phyloP scores from a whole-genome alignment of 2,888 invertebrate species.

The Caenorhabditis auriculariae region DNA sequence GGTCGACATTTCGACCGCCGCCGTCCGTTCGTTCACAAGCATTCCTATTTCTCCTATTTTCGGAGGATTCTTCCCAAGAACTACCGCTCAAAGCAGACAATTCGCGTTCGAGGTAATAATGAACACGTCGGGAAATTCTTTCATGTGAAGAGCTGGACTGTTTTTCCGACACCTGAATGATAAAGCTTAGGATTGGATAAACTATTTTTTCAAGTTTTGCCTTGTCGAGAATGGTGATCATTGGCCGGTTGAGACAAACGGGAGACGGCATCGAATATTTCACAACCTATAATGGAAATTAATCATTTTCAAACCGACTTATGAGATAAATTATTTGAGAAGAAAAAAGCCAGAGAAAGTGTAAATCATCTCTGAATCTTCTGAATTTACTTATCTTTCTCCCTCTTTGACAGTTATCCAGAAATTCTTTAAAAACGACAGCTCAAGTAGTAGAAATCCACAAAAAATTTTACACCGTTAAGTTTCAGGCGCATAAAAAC shows the following conservation, averaged over 20 bases:
- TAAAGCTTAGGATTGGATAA: too few relatives aligned
- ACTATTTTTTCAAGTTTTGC: constrained; percentile 23
- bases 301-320: not conserved
- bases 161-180: constrained; percentile 43
- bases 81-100: constrained; percentile 25
- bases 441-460: too few relatives aligned
- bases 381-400: too few relatives aligned
- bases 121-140: constrained; percentile 31
- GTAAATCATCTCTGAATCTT: too few relatives aligned
- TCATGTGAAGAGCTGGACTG: constrained; percentile 29
- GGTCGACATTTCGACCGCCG: constrained; percentile 32
- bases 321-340: not conserved
- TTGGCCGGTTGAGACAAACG: constrained; percentile 62
- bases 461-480: too few relatives aligned
- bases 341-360: too few relatives aligned
- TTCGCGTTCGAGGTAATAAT: constrained; percentile 41
- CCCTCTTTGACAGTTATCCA: too few relatives aligned
- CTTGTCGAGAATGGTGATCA: constrained; percentile 62
- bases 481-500: too few relatives aligned
- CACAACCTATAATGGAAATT: constrained; percentile 29
- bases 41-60: constrained; percentile 24
- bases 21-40: constrained; percentile 39
- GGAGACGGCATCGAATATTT: constrained; percentile 57
- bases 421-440: too few relatives aligned
- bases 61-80: too few relatives aligned